Evolutionary conservation across 23 tunicate species (phyloP), one percentile per base, ranked within the genome.

Genomic region (Clavelina lepadiformis): DNA sequence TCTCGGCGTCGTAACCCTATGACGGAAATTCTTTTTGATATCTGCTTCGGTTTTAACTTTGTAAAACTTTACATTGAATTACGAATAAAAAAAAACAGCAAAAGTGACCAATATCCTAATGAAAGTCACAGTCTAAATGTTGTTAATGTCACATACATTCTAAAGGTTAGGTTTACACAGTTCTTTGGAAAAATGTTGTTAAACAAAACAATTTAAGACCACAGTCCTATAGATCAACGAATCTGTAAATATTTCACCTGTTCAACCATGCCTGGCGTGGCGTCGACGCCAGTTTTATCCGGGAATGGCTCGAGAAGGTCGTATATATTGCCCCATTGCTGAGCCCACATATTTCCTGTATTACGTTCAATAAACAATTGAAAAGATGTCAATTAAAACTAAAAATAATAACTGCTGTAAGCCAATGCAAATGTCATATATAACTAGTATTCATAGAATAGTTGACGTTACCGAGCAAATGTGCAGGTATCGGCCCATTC

Each of bases 281-380:
- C 99, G 46, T 94, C 94, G 0, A 97, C 98, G 47, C 99, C 69
- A 0, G 80, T 57, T 75, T 80, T 82, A 18, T 91, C 96, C 0
- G 81, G 74, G 36, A 55, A 86, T 0, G 99, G 99, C 63, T 79
- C 99, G 6, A 81, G 91, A 54, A 86, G 65, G 50, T 75, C 85
- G 56, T 69, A 94, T 0, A 94, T 58, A 33, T 65, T 65, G 3
- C 75, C 86, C 99, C 99, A 94, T 11, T 81, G 91, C 68, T 94
- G 99, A 11, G 99, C 99, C 99, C 99, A 94, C 99, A 94, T 94
- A 49, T 94, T 94, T 3, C 84, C 84, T 78, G 41, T 27, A 32
- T 13, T 7, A 41, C 49, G 11, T 41, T 41, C 49, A 41, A 11
- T 41, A 8, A 41, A 41, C 11, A 41, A 41, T 8, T 15, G 49